Conservation (phyloP, 2,797 vertebrate genomes). For the Amniataba percoides region DNA sequence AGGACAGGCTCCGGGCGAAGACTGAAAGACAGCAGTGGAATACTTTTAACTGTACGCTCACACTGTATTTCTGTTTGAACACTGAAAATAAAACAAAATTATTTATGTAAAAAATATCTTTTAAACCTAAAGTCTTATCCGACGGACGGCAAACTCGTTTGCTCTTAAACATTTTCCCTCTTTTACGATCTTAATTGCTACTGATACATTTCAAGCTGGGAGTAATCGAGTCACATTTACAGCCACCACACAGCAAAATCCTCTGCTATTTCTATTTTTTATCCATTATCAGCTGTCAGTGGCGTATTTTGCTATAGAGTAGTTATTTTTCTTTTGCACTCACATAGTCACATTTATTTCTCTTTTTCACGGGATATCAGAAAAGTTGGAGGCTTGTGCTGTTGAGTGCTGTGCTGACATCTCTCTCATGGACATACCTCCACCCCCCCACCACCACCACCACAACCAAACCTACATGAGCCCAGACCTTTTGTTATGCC, state of each 20-base stretch:
- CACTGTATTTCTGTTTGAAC: conserved; percentile 93
- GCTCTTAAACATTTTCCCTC: conserved; percentile 75
- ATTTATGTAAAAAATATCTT: conserved; percentile 89
- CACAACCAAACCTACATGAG: neutral
- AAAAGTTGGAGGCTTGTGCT: conserved; percentile 49
- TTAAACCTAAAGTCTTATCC: conserved; percentile 57
- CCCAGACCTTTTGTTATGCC: conserved; percentile 50
- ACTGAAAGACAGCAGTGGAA: conserved; percentile 62
- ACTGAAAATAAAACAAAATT: conserved; percentile 86
- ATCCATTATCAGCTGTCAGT: conserved; percentile 45
- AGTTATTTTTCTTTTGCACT: conserved; percentile 69
- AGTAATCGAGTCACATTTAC: conserved; percentile 31
- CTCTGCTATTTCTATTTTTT: conserved; percentile 27
- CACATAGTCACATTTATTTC: conserved; percentile 52
- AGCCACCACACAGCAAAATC: conserved; percentile 35
- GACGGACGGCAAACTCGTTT: conserved; percentile 74
- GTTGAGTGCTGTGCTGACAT: conserved; percentile 62
- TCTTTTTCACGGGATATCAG: conserved; percentile 57
- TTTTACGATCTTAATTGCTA: conserved; percentile 80
- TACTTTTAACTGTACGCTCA: conserved; percentile 85
- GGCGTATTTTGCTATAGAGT: conserved; percentile 36
- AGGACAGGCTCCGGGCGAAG: conserved; percentile 27
- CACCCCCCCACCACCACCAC: neutral
- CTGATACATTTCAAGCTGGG: conserved; percentile 82
- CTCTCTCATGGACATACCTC: conserved; percentile 49